These are phyloP conservation scores for Triops longicaudatus DNA, from an alignment of 1,140 invertebrate genomes.

Conservation along the genomic window DNA sequence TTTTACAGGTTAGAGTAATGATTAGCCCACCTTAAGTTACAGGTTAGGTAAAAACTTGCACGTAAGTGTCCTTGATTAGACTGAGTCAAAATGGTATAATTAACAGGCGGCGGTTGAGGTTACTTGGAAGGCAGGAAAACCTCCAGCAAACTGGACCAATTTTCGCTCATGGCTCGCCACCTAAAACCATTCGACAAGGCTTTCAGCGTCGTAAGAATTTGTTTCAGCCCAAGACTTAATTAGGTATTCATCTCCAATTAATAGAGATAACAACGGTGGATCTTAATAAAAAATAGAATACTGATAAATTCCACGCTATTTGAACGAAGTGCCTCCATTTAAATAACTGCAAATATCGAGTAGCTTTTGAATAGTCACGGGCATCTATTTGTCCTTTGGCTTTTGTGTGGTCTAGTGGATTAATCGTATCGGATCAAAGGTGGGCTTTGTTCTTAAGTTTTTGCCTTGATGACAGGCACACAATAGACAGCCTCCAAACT, in stretches of 20 bases:
- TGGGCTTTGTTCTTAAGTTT: constrained; percentile 7
- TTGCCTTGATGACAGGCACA: constrained; percentile 6
- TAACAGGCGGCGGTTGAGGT: background rate
- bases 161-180: background rate
- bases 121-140: constrained; percentile 8
- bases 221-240: background rate
- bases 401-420: constrained; percentile 1
- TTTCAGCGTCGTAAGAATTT: background rate
- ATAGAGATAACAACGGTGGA: no score
- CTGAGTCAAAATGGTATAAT: background rate
- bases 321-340: no score
- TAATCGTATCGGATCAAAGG: background rate
- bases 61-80: constrained; percentile 12
- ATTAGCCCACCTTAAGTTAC: constrained; percentile 7
- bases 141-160: background rate
- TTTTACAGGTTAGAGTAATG: background rate
- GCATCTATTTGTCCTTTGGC: background rate
- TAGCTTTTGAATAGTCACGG: background rate
- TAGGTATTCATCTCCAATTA: background rate
- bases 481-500: constrained; percentile 11
- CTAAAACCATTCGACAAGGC: background rate
- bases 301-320: no score
- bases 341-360: background rate
- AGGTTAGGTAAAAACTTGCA: constrained; percentile 12
- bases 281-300: no score